Evolutionary conservation across 2,113 vertebrate species (phyloP), one percentile per base, ranked within the genome.

Genomic region (Lichenostomus cassidix): DNA sequence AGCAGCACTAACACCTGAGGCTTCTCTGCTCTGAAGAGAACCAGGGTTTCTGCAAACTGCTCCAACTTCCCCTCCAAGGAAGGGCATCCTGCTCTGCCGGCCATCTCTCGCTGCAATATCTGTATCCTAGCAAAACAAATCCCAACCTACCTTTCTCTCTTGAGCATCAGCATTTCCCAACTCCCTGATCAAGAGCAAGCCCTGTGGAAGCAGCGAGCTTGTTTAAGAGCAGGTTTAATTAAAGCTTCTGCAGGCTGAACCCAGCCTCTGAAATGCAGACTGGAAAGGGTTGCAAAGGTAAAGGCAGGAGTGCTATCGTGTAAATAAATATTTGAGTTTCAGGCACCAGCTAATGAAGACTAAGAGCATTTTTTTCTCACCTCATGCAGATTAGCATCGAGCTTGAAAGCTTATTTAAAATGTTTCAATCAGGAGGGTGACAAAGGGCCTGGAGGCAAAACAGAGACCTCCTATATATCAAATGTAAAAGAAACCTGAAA

Each of bases 281-380:
- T 39, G 37, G 55, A 70, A 81, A 70, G 20, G 23, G 7, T 37
- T 70, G 49, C 67, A 86, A 93, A 68, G 82, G 78, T 76, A 20
- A 85, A 81, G 68, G 68, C 76, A 80, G 49, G 33, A 88, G 17
- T 29, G 73, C 56, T 76, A 25, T 33, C 10, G 1, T 11, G 20
- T 11, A 21, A 53, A 87, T 83, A 93, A 96, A 96, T 91, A 96
- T 79, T 96, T 91, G 92, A 78, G 65, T 93, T 92, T 87, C 80
- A 53, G 73, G 44, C 37, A 60, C 18, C 28, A 35, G 78, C 67
- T 93, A 59, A 75, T 64, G 55, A 90, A 73, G 76, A 31, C 27
- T 44, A 41, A 63, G 46, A 53, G 52, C 1, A 2, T 7, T 95
- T 67, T 67, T 71, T 41, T 44, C 41, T 92, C 62, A 73, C 33